Evolutionary conservation across 2,797 vertebrate genomes (phyloP).

Genomic region (Tolypeutes matacus): DNA sequence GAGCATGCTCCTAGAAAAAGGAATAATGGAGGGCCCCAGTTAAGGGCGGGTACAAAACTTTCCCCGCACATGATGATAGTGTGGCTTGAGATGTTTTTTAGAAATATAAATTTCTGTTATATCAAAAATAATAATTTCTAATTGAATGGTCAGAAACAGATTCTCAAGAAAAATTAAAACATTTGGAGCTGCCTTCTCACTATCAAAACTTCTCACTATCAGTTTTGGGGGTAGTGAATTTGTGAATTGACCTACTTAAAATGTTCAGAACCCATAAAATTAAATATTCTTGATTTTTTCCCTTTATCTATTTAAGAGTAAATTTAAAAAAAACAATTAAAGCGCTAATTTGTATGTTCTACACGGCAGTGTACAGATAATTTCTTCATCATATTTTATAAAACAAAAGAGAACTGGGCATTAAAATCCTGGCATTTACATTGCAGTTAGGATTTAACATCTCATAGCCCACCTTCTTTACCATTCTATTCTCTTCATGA

Average conservation of each 20-base stretch:
- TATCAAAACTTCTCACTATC: not conserved
- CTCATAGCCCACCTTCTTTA: not conserved
- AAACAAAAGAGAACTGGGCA: not conserved
- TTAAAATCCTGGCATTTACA: not conserved
- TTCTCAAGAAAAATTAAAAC: not conserved
- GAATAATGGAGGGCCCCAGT: not conserved
- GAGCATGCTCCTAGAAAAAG: not conserved
- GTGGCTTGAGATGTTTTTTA: slow-evolving; percentile 17
- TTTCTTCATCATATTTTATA: slow-evolving; percentile 27
- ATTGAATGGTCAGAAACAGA: not conserved
- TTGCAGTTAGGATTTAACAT: not conserved
- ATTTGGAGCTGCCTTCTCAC: not conserved
- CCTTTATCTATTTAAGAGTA: not conserved
- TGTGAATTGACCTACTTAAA: not conserved
- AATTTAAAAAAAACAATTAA: not conserved
- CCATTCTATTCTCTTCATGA: not conserved
- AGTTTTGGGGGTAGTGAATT: not conserved
- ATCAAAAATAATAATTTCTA: slow-evolving; percentile 17
- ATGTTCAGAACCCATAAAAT: not conserved
- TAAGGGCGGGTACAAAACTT: not conserved
- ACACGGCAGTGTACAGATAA: not conserved
- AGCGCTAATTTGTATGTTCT: not conserved
- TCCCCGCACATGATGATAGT: not conserved
- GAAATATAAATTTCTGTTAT: slow-evolving; percentile 4
- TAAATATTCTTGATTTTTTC: not conserved